phyloP scores from a whole-genome alignment of 1,140 invertebrate species.

The Adoxophyes honmai region DNA sequence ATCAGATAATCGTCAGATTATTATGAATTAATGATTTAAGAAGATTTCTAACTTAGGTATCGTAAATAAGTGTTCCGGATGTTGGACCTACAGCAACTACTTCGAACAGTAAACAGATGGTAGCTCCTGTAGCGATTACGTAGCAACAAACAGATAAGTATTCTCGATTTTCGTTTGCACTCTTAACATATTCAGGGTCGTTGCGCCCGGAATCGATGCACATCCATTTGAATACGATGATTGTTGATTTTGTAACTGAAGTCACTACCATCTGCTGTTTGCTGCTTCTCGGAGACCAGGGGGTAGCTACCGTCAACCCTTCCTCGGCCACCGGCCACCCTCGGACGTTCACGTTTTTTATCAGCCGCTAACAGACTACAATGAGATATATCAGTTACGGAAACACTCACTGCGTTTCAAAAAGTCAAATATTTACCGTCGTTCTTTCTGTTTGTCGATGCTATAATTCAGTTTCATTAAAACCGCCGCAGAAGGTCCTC shows the following conservation, averaged over 20 bases:
- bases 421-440: slow-evolving; percentile 58
- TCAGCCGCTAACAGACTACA: slow-evolving; percentile 57
- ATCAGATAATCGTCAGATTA: slow-evolving; percentile 2
- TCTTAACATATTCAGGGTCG: slow-evolving; percentile 10
- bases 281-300: slow-evolving; percentile 38
- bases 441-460: slow-evolving; percentile 28
- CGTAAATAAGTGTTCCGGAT: background rate
- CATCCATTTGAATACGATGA: slow-evolving; percentile 59
- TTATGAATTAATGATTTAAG: slow-evolving; percentile 15
- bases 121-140: background rate
- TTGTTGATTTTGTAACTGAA: slow-evolving; percentile 72
- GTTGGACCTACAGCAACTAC: background rate
- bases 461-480: slow-evolving; percentile 9
- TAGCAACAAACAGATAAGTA: background rate
- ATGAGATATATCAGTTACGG: slow-evolving; percentile 74
- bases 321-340: slow-evolving; percentile 58
- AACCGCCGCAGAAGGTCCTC: background rate
- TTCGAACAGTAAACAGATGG: background rate
- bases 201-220: slow-evolving; percentile 27
- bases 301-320: slow-evolving; percentile 55
- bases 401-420: slow-evolving; percentile 61
- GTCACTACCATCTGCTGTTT: slow-evolving; percentile 65
- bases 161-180: slow-evolving; percentile 18
- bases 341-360: slow-evolving; percentile 65
- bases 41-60: background rate